Conservation (phyloP, 1,140 invertebrate species). For the Drosophila varians region DNA sequence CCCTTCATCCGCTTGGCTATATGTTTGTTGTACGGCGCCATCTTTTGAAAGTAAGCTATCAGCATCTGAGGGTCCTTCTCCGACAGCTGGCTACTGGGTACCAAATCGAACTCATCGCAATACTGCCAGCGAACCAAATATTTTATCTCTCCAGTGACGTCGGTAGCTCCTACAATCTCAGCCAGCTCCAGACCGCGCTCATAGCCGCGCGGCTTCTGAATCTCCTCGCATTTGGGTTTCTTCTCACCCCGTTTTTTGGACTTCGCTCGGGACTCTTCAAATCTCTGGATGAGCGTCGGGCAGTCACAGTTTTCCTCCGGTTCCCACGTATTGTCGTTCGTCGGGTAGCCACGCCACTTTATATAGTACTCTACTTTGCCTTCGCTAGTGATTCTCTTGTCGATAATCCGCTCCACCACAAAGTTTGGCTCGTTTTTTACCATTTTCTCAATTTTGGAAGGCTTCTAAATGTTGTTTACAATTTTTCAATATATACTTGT, state of each 20-base stretch:
- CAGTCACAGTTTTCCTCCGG: slow-evolving; percentile 96
- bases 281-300: slow-evolving; percentile 94
- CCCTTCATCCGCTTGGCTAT: slow-evolving; percentile 68
- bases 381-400: slow-evolving; percentile 81
- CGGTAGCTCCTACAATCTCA: slow-evolving; percentile 93
- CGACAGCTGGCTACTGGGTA: slow-evolving; percentile 54
- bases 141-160: slow-evolving; percentile 68
- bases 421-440: slow-evolving; percentile 77
- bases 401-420: slow-evolving; percentile 83
- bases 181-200: slow-evolving; percentile 95
- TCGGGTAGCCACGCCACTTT: slow-evolving; percentile 81
- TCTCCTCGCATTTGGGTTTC: slow-evolving; percentile 80
- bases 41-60: slow-evolving; percentile 74
- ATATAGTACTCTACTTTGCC: slow-evolving; percentile 84
- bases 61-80: slow-evolving; percentile 75
- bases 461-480: slow-evolving; percentile 10
- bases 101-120: slow-evolving; percentile 77
- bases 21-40: slow-evolving; percentile 65
- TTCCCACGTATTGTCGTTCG: slow-evolving; percentile 93
- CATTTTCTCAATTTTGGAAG: slow-evolving; percentile 20
- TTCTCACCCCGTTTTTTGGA: slow-evolving; percentile 84
- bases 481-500: background rate
- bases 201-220: slow-evolving; percentile 86
- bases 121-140: slow-evolving; percentile 78
- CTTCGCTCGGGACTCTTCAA: slow-evolving; percentile 92